phyloP scores from a whole-genome alignment of 2,113 vertebrate species.

The Meriones unguiculatus region DNA sequence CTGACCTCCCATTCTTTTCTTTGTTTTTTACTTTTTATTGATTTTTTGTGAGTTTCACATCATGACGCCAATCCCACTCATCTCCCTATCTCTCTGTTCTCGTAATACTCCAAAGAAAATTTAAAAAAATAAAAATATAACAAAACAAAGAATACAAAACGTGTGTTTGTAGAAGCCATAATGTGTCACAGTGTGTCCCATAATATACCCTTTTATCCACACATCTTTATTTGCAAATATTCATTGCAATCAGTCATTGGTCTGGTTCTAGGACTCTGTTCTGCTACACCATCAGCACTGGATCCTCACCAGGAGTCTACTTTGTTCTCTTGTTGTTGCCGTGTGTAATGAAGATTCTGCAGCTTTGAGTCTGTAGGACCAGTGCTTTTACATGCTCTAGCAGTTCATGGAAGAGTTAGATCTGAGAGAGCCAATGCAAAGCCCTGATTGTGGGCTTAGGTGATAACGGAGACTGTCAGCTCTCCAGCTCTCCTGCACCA shows the following conservation, averaged over 20 bases:
- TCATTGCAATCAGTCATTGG: neutral
- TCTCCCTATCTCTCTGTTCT: neutral
- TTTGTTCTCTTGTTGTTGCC: neutral
- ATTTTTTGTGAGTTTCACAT: neutral
- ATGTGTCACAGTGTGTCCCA: neutral
- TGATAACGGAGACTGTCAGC: neutral
- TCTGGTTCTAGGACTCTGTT: neutral
- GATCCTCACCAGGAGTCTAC: neutral
- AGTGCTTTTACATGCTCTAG: neutral
- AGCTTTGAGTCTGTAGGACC: neutral
- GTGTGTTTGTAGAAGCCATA: neutral
- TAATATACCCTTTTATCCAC: neutral
- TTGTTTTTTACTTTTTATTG: neutral
- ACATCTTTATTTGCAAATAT: neutral
- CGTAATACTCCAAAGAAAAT: neutral
- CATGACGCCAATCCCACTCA: neutral
- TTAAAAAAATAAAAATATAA: neutral
- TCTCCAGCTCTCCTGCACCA: neutral
- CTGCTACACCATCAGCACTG: neutral
- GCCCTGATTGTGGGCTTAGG: neutral
- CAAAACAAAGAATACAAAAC: neutral
- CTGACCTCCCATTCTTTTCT: neutral
- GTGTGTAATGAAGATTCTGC: neutral
- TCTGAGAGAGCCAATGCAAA: neutral
- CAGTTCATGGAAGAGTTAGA: neutral